Conservation (phyloP, 1,140 invertebrate genomes). For the Cataglyphis hispanica region DNA sequence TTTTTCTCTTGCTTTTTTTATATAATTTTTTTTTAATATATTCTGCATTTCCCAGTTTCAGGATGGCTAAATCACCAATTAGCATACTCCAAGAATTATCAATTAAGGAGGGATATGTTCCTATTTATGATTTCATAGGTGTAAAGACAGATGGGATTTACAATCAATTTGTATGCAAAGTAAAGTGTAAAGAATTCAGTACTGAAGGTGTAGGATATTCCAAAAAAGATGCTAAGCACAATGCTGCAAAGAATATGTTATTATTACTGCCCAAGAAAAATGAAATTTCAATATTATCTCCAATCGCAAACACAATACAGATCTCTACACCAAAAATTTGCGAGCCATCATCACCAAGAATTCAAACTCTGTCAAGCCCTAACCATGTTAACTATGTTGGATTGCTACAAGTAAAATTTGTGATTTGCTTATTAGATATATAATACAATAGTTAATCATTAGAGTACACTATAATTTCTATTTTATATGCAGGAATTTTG, state of each 20-base stretch:
- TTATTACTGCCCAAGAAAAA: not conserved
- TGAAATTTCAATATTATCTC: not conserved
- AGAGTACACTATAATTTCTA: not conserved
- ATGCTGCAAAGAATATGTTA: constrained; percentile 46
- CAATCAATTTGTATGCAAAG: constrained; percentile 5
- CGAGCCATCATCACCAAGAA: not conserved
- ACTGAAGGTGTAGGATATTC: not conserved
- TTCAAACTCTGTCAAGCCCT: not conserved
- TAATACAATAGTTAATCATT: not conserved
- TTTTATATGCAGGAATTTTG: constrained; percentile 27
- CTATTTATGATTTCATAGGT: not conserved
- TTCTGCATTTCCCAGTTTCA: not conserved
- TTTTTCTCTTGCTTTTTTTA: not conserved
- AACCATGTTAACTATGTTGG: constrained; percentile 29
- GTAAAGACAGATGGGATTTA: too few relatives aligned
- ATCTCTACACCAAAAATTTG: not conserved
- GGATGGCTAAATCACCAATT: constrained; percentile 40
- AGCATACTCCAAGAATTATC: constrained; percentile 22
- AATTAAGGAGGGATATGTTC: constrained; percentile 1
- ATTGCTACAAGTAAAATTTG: not conserved
- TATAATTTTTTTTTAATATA: constrained; percentile 2
- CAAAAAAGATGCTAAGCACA: constrained; percentile 51
- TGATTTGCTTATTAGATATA: not conserved
- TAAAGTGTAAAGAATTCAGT: not conserved
- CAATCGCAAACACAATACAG: not conserved